A percentile compares a stretch with the other conserved stretches of the same genome.
Conservation (phyloP, 1,140 invertebrate genomes). For the Drosophila persimilis region DNA sequence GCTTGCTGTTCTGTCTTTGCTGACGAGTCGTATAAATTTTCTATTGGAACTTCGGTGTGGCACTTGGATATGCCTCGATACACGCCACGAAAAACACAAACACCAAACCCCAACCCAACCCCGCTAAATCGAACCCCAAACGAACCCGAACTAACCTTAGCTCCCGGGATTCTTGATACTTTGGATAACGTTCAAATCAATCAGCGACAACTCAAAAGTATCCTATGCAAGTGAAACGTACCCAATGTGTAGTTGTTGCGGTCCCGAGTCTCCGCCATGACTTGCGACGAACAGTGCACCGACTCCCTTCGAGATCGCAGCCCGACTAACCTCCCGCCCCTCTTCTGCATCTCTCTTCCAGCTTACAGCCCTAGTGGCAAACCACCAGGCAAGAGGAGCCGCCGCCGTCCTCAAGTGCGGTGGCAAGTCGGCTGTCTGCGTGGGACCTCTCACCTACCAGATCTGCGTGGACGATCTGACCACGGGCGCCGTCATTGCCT, state of each 20-base stretch:
- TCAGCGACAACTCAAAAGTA: constrained; percentile 69
- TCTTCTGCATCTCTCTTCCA: constrained; percentile 18
- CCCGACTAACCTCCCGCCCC: constrained; percentile 31
- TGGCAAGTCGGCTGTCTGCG: constrained; percentile 64
- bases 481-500: constrained; percentile 40
- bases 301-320: neutral
- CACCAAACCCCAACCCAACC: constrained; percentile 12
- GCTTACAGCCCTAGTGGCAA: constrained; percentile 52
- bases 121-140: constrained; percentile 5
- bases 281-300: constrained; percentile 46
- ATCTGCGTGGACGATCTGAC: constrained; percentile 47
- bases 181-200: constrained; percentile 73
- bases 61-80: constrained; percentile 61
- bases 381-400: constrained; percentile 36
- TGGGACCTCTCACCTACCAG: constrained; percentile 64
- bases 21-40: constrained; percentile 56
- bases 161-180: constrained; percentile 71
- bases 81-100: constrained; percentile 39
- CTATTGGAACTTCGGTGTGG: constrained; percentile 58
- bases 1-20: constrained; percentile 44
- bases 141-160: constrained; percentile 49
- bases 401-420: constrained; percentile 59
- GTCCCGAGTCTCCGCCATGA: neutral
- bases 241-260: constrained; percentile 56
- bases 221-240: constrained; percentile 70